These are phyloP conservation scores for Crax fasciolata DNA, from an alignment of 2,797 vertebrate genomes.

Conservation along the genomic window DNA sequence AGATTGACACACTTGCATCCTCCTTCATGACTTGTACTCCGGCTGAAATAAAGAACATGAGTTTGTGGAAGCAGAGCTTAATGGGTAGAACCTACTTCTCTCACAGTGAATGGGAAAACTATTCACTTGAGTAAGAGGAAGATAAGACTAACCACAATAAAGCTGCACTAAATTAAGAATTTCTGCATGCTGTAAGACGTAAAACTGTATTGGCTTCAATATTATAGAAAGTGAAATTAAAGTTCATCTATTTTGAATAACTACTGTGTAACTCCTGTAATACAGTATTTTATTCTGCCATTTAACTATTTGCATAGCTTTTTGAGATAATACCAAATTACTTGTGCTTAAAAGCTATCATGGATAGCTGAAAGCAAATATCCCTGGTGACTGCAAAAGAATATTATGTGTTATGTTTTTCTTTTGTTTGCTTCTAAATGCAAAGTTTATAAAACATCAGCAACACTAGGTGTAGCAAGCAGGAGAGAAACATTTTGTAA, in stretches of 20 bases:
- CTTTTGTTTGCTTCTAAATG: neutral
- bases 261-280: neutral
- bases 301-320: neutral
- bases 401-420: neutral
- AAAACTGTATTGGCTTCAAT: neutral
- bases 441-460: neutral
- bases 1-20: neutral
- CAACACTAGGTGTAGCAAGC: slow-evolving; percentile 28
- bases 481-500: slow-evolving; percentile 57
- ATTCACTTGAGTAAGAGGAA: slow-evolving; percentile 13
- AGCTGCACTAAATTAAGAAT: neutral
- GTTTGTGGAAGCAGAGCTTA: neutral
- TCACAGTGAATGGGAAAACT: slow-evolving; percentile 38
- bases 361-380: neutral
- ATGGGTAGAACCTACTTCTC: neutral
- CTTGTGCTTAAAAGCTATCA: neutral
- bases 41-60: neutral
- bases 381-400: rapidly evolving
- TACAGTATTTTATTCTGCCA: neutral
- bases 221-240: neutral
- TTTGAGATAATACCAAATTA: neutral
- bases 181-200: neutral
- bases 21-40: neutral
- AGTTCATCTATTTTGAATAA: neutral
- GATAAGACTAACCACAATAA: slow-evolving; percentile 39